A percentile compares a stretch with the other conserved stretches of the same genome.
These are phyloP conservation scores for Bucorvus abyssinicus DNA, from an alignment of 2,797 vertebrate species.

Conservation along the genomic window DNA sequence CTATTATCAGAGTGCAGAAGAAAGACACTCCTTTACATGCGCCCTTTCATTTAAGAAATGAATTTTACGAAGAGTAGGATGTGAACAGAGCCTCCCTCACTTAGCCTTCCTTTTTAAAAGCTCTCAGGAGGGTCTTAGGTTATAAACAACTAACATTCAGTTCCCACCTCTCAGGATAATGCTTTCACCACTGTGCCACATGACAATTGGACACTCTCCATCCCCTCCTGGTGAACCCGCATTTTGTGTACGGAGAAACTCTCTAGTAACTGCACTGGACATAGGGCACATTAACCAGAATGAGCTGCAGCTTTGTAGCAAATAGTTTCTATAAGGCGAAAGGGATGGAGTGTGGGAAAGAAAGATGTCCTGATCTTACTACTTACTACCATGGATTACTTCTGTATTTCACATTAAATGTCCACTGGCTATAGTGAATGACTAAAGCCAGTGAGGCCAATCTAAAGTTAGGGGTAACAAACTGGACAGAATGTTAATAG, in stretches of 20 bases:
- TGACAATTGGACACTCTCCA: not conserved
- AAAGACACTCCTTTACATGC: not conserved
- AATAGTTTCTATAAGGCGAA: not conserved
- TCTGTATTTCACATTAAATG: not conserved
- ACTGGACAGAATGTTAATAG: not conserved
- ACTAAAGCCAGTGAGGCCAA: not conserved
- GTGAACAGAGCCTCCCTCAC: not conserved
- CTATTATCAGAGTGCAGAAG: not conserved
- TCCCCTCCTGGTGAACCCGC: not conserved
- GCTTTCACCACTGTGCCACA: not conserved
- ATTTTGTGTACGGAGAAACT: not conserved
- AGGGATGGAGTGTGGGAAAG: not conserved
- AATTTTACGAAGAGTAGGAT: not conserved
- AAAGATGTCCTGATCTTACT: not conserved
- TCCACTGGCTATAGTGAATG: not conserved
- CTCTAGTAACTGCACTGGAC: not conserved
- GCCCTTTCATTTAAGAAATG: not conserved
- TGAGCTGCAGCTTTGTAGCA: not conserved
- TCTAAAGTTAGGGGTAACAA: not conserved
- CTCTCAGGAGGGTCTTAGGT: not conserved
- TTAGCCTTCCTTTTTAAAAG: not conserved
- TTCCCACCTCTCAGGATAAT: not conserved
- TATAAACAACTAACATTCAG: not conserved
- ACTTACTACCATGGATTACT: not conserved
- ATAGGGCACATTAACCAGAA: not conserved